These are phyloP conservation scores for Micromys minutus DNA, from an alignment of 2,113 vertebrate species.

Conservation along the genomic window DNA sequence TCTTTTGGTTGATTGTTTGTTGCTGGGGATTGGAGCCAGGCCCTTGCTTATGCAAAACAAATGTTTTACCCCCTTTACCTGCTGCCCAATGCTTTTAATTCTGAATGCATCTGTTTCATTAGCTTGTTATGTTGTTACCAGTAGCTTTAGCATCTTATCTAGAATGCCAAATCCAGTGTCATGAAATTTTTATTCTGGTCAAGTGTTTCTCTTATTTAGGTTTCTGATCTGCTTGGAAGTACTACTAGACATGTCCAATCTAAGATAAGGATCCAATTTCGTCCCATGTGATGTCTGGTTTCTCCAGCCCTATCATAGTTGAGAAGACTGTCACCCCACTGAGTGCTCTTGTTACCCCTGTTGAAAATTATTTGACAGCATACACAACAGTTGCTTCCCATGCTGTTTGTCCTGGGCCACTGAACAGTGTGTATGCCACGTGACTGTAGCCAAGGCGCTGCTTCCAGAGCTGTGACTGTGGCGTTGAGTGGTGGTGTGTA, in stretches of 20 bases:
- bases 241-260: too few species aligned
- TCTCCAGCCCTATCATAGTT: too few species aligned
- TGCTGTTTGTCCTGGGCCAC: not conserved
- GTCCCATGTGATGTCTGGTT: not conserved
- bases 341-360: not conserved
- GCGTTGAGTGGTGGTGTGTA: not conserved
- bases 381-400: not conserved
- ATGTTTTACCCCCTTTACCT: not conserved
- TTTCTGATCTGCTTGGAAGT: not conserved
- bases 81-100: too few species aligned
- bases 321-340: not conserved
- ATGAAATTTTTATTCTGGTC: not conserved
- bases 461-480: not conserved
- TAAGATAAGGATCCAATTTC: not conserved
- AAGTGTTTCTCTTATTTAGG: not conserved
- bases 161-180: not conserved
- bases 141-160: not conserved
- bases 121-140: not conserved
- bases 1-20: not conserved
- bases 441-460: not conserved
- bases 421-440: not conserved
- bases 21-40: not conserved
- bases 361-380: not conserved
- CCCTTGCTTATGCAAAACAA: not conserved
- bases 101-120: not conserved